Conservation (phyloP, 2,113 vertebrate genomes). For the Xenopus tropicalis region DNA sequence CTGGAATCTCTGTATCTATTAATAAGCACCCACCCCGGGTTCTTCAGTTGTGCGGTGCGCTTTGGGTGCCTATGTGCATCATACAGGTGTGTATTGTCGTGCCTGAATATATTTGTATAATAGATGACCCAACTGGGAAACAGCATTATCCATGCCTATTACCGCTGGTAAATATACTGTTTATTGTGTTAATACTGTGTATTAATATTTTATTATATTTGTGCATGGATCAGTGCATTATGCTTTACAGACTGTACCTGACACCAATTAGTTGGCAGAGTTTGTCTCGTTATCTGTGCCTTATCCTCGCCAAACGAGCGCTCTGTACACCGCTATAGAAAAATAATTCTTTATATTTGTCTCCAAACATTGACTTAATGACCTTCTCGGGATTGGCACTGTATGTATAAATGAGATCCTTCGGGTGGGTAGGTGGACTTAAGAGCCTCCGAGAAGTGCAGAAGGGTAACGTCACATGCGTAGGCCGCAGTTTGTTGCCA, state of each 20-base stretch:
- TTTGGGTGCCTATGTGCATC: too few relatives aligned
- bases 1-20: not conserved
- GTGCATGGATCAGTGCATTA: not conserved
- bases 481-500: not conserved
- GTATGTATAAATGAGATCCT: not conserved
- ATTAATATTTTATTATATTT: not conserved
- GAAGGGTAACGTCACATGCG: not conserved
- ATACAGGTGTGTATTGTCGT: too few relatives aligned
- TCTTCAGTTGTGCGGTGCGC: too few relatives aligned
- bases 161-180: too few relatives aligned
- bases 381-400: not conserved
- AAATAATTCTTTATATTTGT: not conserved
- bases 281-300: not conserved
- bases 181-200: too few relatives aligned
- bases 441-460: too few relatives aligned
- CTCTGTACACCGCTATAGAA: not conserved
- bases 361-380: not conserved
- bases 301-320: not conserved
- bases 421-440: not conserved
- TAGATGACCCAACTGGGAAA: too few relatives aligned
- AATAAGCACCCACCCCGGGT: too few relatives aligned
- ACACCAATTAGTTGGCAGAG: not conserved
- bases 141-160: too few relatives aligned
- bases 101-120: too few relatives aligned
- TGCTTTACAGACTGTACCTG: not conserved